Evolutionary conservation across 2,888 invertebrate species (phyloP).

Genomic region (Neoascia interrupta): DNA sequence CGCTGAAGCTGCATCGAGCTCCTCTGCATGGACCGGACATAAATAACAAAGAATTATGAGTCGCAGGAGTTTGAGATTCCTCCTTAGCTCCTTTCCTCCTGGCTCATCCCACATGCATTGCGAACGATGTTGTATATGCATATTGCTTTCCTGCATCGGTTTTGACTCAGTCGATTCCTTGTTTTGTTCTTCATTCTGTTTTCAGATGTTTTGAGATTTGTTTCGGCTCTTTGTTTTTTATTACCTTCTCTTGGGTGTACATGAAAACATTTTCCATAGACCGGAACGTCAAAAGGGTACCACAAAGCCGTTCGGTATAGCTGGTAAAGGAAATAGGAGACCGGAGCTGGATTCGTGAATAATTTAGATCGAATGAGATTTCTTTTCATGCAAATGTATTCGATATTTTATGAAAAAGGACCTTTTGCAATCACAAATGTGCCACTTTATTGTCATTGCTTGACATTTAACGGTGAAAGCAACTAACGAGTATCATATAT

Average conservation of each 20-base stretch:
- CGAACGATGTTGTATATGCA: background rate
- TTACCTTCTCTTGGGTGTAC: constrained; percentile 4
- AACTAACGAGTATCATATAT: no score
- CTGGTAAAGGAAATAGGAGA: no score
- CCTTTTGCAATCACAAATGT: no score
- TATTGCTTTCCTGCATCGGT: constrained; percentile 17
- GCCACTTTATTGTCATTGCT: no score
- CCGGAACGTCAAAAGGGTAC: constrained; percentile 9
- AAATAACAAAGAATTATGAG: constrained; percentile 55
- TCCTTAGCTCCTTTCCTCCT: constrained; percentile 12
- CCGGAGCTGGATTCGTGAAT: no score
- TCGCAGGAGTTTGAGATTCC: constrained; percentile 8
- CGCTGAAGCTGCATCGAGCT: background rate
- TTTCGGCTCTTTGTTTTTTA: constrained; percentile 4
- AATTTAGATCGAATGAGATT: no score
- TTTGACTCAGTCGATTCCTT: background rate
- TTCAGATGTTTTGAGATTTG: constrained; percentile 1
- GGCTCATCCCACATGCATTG: constrained; percentile 13
- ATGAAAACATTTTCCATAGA: constrained; percentile 11
- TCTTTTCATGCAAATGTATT: no score
- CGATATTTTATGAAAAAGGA: no score
- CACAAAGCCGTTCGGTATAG: no score
- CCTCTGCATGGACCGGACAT: constrained; percentile 22
- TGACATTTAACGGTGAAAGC: no score
- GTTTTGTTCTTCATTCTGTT: constrained; percentile 5